Conservation (phyloP, 2,113 vertebrate species). For the Tragelaphus strepsiceros region DNA sequence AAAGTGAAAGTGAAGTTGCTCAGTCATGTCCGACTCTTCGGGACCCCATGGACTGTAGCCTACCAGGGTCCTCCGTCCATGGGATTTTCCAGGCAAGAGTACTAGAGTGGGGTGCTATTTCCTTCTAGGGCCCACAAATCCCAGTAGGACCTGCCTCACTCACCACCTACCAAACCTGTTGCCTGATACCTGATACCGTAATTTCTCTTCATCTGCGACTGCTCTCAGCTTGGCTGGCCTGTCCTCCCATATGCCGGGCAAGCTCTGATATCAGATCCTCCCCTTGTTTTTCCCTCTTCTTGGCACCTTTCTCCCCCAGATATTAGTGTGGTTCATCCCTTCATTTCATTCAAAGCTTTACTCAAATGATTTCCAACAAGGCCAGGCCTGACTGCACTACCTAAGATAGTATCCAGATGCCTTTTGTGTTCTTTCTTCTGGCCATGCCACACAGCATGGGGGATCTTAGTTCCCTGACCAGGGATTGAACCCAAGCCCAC, state of each 20-base stretch:
- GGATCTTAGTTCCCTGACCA: background rate
- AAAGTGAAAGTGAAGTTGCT: too few relatives aligned
- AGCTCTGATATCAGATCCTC: background rate
- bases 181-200: background rate
- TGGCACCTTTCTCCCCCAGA: background rate
- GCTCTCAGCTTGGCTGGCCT: rapidly evolving
- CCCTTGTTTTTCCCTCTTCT: background rate
- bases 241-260: background rate
- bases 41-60: too few relatives aligned
- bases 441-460: background rate
- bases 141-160: rapidly evolving
- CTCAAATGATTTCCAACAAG: background rate
- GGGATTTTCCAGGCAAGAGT: too few relatives aligned
- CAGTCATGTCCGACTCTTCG: too few relatives aligned
- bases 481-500: background rate
- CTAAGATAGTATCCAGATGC: background rate
- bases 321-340: background rate
- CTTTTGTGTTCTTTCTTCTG: background rate
- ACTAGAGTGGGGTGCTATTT: too few relatives aligned
- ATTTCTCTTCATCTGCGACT: background rate
- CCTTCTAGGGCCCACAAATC: background rate
- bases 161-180: background rate
- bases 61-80: too few relatives aligned
- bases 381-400: background rate
- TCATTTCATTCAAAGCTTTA: background rate